Evolutionary conservation across 2,797 vertebrate species (phyloP), one percentile per base, ranked within the genome.

Genomic region (Hybognathus amarus): DNA sequence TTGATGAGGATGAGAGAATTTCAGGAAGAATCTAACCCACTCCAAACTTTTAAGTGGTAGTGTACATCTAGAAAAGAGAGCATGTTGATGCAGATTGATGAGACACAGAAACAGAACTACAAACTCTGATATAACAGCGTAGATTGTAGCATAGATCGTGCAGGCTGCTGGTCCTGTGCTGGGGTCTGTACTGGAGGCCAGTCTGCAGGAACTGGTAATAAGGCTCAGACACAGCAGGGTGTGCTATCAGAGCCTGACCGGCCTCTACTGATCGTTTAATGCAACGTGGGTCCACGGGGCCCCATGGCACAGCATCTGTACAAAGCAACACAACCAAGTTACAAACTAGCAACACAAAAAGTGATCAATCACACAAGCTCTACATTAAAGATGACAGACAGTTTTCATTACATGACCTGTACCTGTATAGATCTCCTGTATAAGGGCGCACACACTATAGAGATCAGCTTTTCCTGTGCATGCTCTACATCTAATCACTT

Each of bases 371-470:
- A 59, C 20, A 56, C 22, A 77, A 76, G 30, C 54, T 15, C 30
- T 40, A 40, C 11, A 30, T 30, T 15, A 45, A 70, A 70, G 6
- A n/a, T 70, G 6, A 40, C 3, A 8, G 10, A 12, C 2, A 20
- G 22, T 30, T 71, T 81, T 20, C 22, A 71, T 50, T 13, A 38
- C 27, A 76, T 54, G 27, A 17, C 30, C n/a, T 56, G 64, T 87
- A 94, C 93, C 93, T 83, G 93, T 94, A 75, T 91, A 94, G 70
- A 95, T 82, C 83, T 95, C 93, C 87, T 94, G 94, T 82, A 92
- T 87, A 80, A 95, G 85, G 52, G 91, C 79, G 76, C 93, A 95
- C 79, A 93, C 86, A 80, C 94, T 95, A 89, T 94, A 95, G 83
- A 95, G 87, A 87, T 95, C 95, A 1, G 93, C 93, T 83, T 91